phyloP scores from a whole-genome alignment of 2,888 invertebrate genomes.

The Chloromyia formosa region DNA sequence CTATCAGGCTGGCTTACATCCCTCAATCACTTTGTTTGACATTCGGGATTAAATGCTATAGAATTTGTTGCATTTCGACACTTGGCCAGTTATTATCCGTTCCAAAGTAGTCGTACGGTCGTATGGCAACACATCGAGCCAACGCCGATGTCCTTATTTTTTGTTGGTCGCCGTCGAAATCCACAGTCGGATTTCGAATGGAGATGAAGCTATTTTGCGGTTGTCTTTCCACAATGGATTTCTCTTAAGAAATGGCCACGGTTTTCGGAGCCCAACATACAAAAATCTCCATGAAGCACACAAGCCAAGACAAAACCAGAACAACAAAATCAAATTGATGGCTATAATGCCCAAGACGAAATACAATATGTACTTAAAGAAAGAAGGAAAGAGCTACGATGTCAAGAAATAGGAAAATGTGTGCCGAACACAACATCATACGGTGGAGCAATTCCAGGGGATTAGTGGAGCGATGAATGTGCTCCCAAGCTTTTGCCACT shows the following conservation, averaged over 20 bases:
- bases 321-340: constrained; percentile 25
- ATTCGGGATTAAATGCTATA: too few species aligned
- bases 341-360: constrained; percentile 2
- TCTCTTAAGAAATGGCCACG: constrained; percentile 26
- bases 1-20: too few species aligned
- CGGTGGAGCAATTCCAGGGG: constrained; percentile 12
- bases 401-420: constrained; percentile 27
- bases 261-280: constrained; percentile 5
- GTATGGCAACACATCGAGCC: neutral
- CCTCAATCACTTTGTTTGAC: too few species aligned
- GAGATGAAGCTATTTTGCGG: constrained; percentile 32
- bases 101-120: too few species aligned
- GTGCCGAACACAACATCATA: constrained; percentile 7
- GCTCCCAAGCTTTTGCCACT: too few species aligned
- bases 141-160: neutral
- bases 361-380: constrained; percentile 23
- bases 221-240: constrained; percentile 33
- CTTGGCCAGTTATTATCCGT: too few species aligned
- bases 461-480: constrained; percentile 38
- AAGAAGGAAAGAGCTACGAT: constrained; percentile 11
- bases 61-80: too few species aligned
- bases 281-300: constrained; percentile 5
- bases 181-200: constrained; percentile 22
- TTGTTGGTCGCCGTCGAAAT: constrained; percentile 11
- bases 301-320: constrained; percentile 17